These are phyloP conservation scores for Sipunculus nudus DNA, from an alignment of 2,888 invertebrate genomes.

Conservation along the genomic window DNA sequence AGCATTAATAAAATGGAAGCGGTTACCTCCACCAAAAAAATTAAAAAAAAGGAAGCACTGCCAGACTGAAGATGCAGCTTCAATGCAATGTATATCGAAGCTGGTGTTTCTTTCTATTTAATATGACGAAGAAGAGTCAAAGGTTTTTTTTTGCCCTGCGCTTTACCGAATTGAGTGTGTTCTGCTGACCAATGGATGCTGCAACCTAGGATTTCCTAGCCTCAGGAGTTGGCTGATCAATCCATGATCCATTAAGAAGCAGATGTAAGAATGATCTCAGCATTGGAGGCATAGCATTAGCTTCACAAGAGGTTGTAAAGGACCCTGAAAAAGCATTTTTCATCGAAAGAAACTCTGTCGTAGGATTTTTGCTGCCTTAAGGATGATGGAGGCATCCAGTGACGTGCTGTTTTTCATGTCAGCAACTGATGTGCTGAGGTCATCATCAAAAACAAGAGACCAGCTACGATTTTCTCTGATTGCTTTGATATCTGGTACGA, in stretches of 20 bases:
- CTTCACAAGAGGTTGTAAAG: background rate
- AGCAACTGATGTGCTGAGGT: background rate
- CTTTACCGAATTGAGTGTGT: background rate
- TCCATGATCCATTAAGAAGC: conserved; percentile 3
- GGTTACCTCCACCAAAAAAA: no score
- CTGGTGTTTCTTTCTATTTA: background rate
- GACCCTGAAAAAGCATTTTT: background rate
- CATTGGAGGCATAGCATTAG: background rate
- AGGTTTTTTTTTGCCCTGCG: background rate
- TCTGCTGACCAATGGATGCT: conserved; percentile 1
- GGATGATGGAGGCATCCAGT: background rate
- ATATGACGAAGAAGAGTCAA: background rate
- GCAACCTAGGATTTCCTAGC: background rate
- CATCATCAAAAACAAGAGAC: conserved; percentile 1
- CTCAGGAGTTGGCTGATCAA: background rate
- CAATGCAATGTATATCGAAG: background rate
- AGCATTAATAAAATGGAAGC: no score
- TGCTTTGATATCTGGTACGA: background rate
- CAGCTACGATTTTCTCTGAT: background rate
- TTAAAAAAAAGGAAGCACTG: no score
- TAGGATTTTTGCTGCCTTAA: conserved; percentile 1
- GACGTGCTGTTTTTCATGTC: background rate
- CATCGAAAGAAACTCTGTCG: no score
- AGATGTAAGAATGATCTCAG: background rate
- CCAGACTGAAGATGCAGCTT: no score